Base-by-base conservation (phyloP, 2,888 invertebrate species). In the Fabriciana adippe region DNA sequence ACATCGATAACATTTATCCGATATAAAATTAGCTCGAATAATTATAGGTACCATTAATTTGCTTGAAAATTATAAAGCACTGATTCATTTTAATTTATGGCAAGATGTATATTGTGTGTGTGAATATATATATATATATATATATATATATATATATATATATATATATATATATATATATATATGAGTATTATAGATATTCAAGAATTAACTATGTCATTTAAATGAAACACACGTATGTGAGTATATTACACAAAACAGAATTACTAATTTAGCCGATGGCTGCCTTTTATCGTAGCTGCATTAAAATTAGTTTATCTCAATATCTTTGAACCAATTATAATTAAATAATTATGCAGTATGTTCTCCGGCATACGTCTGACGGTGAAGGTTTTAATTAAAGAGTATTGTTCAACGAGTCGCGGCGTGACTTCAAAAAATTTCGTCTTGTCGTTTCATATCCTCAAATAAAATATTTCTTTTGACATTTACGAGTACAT, bases 361-460 rank as follows among this genome's bases (percentile, higher is more conserved):
- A 79, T 82, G 80, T 84, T 78, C 73, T 77, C 74, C 77, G 72
- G 74, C 81, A 75, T 72, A 73, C 76, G 77, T 81, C 85, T 83
- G 82, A 80, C 83, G 81, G 78, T 76, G 82, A 82, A 72, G 79
- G 80, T 81, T 87, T 86, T 90, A 90, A 91, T 90, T 90, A 89
- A 89, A 87, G 88, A 82, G 83, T 87, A 90, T 91, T 89, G 88
- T 90, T 86, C 82, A 81, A 81, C 81, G 80, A 79, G 80, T 76
- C 81, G 82, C 81, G 78, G 83, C 88, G 83, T 88, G 89, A 89
- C 87, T 88, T 87, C 88, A 84, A 84, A 89, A 87, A 87, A 85
- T 79, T 84, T 83, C 75, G 79, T 77, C 82, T 79, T 80, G 75
- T 77, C 77, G 78, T 84, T 81, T 81, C 70, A 80, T 82, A 82